Evolutionary conservation across 2,797 vertebrate species (phyloP).

Genomic region (Anguilla pacifica): DNA sequence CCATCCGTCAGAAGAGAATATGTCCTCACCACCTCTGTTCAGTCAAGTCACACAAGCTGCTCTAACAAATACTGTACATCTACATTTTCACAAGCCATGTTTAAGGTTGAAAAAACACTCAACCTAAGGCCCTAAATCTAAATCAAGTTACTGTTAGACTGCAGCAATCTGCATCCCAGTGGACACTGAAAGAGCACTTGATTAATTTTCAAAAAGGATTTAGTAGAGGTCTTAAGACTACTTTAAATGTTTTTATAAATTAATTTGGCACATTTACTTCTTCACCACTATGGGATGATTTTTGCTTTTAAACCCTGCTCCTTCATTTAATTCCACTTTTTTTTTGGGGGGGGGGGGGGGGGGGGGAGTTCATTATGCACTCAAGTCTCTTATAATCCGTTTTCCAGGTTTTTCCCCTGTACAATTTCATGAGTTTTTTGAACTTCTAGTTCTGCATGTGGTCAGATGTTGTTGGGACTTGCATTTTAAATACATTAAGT

Average conservation of each 20-base stretch:
- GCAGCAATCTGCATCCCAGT: not conserved
- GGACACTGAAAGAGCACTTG: not conserved
- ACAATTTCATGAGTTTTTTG: no score
- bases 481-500: no score
- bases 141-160: not conserved
- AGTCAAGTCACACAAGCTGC: not conserved
- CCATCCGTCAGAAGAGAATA: not conserved
- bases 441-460: no score
- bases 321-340: not conserved
- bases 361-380: not conserved
- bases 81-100: not conserved
- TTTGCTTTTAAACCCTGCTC: not conserved
- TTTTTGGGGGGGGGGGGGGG: no score
- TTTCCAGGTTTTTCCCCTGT: no score
- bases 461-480: no score
- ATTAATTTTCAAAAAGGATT: not conserved
- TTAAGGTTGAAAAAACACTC: not conserved
- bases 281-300: not conserved
- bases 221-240: not conserved
- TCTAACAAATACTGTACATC: not conserved
- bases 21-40: not conserved
- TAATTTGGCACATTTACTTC: not conserved
- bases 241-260: not conserved
- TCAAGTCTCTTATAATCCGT: no score
- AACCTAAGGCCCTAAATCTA: not conserved